A percentile compares a stretch with the other conserved stretches of the same genome.
These are phyloP conservation scores for Conchocele bisecta DNA, from an alignment of 2,888 invertebrate species.

Conservation along the genomic window DNA sequence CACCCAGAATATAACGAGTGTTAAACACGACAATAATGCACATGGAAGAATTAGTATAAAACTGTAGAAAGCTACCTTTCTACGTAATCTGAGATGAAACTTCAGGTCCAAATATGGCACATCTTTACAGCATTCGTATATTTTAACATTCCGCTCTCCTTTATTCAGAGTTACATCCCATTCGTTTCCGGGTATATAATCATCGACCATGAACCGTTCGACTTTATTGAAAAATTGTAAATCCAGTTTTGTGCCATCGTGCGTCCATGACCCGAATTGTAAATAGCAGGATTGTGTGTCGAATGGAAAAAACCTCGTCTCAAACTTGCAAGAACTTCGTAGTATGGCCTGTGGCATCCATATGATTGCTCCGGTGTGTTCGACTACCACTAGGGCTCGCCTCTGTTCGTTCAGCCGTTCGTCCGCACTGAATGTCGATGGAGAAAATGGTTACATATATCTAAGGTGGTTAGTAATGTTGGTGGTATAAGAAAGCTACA, in stretches of 20 bases:
- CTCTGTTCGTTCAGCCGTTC: slow-evolving; percentile 82
- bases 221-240: slow-evolving; percentile 67
- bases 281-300: slow-evolving; percentile 80
- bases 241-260: slow-evolving; percentile 80
- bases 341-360: slow-evolving; percentile 81
- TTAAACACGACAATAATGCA: slow-evolving; percentile 81
- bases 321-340: slow-evolving; percentile 80
- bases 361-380: slow-evolving; percentile 72
- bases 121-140: slow-evolving; percentile 80
- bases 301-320: slow-evolving; percentile 82
- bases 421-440: slow-evolving; percentile 78
- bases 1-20: slow-evolving; percentile 83
- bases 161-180: slow-evolving; percentile 79
- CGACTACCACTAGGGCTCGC: slow-evolving; percentile 79
- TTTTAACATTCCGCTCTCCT: slow-evolving; percentile 74
- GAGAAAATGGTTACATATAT: too few relatives aligned
- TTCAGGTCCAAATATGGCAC: slow-evolving; percentile 80
- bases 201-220: slow-evolving; percentile 69
- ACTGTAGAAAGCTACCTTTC: slow-evolving; percentile 81
- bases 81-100: slow-evolving; percentile 75
- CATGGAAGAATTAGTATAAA: slow-evolving; percentile 83
- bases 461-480: too few relatives aligned
- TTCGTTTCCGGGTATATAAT: slow-evolving; percentile 81
- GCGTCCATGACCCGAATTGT: slow-evolving; percentile 83
- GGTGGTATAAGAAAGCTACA: too few relatives aligned